Evolutionary conservation across 2,113 vertebrate species (phyloP), one percentile per base, ranked within the genome.

Genomic region (Electrona antarctica): DNA sequence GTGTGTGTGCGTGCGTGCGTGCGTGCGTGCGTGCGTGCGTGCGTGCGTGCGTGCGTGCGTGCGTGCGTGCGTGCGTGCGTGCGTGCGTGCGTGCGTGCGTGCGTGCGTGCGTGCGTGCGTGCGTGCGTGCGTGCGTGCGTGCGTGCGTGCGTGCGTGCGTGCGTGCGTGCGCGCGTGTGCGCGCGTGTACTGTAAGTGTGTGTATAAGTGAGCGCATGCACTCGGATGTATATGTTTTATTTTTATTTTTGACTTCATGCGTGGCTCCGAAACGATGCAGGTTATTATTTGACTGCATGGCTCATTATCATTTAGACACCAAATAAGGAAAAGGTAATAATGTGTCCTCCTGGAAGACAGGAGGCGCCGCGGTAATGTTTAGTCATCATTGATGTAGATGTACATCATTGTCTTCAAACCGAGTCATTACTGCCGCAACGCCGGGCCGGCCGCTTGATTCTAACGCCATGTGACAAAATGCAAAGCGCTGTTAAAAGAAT

Each of bases 301-400:
- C 91, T 93, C 93, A 93, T 94, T 92, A 93, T 92, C 91, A 93
- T 93, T 93, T 92, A 92, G 92, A 93, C 89, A 86, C 87, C 88
- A 92, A 93, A 93, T 92, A 92, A 92, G 90, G 33, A 41, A 41
- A 88, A 85, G 84, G 90, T 93, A 93, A 93, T 93, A 93, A 93
- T 92, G 89, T 92, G 87, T 91, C 85, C 89, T 91, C 85, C 89
- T 88, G 67, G 87, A 86, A 90, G 82, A 79, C 84, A 72, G 77
- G 84, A 88, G 88, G 82, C 84, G 80, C 72, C 87, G 79, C 51
- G 60, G 80, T 90, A 92, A 90, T 91, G 88, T 84, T 90, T 89
- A 41, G 85, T 85, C 76, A 54, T 80, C 86, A 72, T 80, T 88
- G 84, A 91, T 89, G 89, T 90, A 86, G 87, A 83, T 77, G 83